Conservation (phyloP, 2,888 invertebrate genomes). For the Rhogogaster chlorosoma region DNA sequence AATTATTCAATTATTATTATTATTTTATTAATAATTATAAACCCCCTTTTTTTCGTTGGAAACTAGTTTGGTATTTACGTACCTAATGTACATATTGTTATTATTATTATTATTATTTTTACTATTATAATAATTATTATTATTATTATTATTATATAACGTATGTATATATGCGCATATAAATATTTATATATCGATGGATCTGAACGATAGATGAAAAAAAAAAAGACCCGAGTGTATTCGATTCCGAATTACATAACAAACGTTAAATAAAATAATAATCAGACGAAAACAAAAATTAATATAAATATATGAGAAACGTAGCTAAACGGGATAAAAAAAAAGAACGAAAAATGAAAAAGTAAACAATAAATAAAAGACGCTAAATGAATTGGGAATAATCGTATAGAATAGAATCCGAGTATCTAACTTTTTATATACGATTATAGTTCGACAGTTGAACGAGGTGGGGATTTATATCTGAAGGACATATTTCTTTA, state of each 20-base stretch:
- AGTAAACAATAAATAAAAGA: neutral
- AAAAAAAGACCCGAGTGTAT: neutral
- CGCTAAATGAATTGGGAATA: neutral
- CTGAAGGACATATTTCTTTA: neutral
- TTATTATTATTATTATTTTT: neutral
- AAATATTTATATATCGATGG: neutral
- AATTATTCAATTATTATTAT: slow-evolving; percentile 11
- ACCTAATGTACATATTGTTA: neutral
- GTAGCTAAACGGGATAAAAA: neutral
- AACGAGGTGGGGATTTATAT: neutral
- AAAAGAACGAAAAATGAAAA: no score
- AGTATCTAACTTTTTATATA: neutral
- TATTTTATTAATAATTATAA: neutral
- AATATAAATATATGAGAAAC: neutral
- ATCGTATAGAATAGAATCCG: neutral
- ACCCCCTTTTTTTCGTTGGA: neutral
- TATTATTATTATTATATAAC: neutral
- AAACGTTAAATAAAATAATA: neutral
- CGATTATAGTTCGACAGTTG: neutral
- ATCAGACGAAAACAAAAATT: neutral
- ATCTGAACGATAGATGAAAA: neutral
- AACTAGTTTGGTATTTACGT: slow-evolving; percentile 5
- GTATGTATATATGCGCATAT: neutral
- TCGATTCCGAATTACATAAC: neutral
- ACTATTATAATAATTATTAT: neutral